These are phyloP conservation scores for Pelosia muscerda DNA, from an alignment of 2,888 invertebrate genomes.

Conservation along the genomic window DNA sequence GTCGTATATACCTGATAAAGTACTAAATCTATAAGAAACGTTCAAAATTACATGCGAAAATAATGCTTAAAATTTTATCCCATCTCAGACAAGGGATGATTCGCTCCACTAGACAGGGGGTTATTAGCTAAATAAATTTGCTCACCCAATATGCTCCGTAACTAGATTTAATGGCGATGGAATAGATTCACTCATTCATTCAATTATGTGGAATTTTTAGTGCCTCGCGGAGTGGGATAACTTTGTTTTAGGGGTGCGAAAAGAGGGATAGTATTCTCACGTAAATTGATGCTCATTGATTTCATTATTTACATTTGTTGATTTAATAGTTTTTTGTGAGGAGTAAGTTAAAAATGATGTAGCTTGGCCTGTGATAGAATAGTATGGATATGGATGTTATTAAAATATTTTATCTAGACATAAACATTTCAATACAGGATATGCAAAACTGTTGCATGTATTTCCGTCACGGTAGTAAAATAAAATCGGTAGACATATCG, in stretches of 20 bases:
- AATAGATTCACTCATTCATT: slow-evolving; percentile 81
- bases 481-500: no score
- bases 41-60: neutral
- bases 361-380: no score
- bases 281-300: slow-evolving; percentile 72
- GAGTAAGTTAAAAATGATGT: no score
- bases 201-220: slow-evolving; percentile 87
- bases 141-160: slow-evolving; percentile 86
- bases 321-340: neutral
- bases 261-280: slow-evolving; percentile 81
- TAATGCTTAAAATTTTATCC: slow-evolving; percentile 40
- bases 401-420: no score
- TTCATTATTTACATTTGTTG: slow-evolving; percentile 55
- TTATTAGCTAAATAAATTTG: slow-evolving; percentile 87
- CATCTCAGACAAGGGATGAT: slow-evolving; percentile 67
- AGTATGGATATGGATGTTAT: no score
- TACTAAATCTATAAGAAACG: neutral
- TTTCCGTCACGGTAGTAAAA: no score
- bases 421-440: no score
- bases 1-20: neutral
- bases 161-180: slow-evolving; percentile 87
- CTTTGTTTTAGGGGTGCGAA: slow-evolving; percentile 81
- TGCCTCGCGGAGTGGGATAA: slow-evolving; percentile 80
- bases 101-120: slow-evolving; percentile 67
- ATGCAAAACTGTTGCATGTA: no score